Evolutionary conservation across 2,113 vertebrate species (phyloP), one percentile per base, ranked within the genome.

Genomic region (Tragelaphus scriptus): DNA sequence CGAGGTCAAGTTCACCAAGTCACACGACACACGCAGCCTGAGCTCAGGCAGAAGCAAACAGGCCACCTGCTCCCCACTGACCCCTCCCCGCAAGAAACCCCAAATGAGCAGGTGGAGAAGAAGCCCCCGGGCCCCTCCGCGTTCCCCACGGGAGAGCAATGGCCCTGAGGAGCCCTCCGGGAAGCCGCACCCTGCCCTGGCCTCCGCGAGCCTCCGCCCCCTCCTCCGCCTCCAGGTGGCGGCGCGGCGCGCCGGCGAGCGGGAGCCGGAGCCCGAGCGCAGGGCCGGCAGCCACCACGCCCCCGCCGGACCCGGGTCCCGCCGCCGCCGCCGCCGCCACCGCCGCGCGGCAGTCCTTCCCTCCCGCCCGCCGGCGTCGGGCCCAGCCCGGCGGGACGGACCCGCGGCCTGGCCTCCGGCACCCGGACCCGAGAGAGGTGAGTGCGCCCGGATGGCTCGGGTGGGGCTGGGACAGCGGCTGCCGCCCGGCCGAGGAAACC

Each of bases 401-500:
- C 53, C 68, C 9, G 14, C 71, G 2, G 61, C 77, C 61, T 6
- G 26, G 32, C 79, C 36, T 28, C 81, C 61, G 36, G 88, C 55
- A 15, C 91, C 21, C 6, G 28, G 59, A 85, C 85, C 55, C 3
- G 40, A 56, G 44, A 11, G 10, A 85, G 96, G 96, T 97, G 89
- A 97, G 97, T 88, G 81, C 6, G 14, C 56, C 21, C 0, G 6
- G 77, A 77, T 36, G 2, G 81, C 63, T 21, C 11, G 12, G 75
- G 84, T n/a, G 14, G 82, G 58, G 65, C 51, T 9, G 13, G 7
- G 49, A n/a, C 44, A 6, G 77, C 17, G 28, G 80, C 51, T 2
- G 47, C 47, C 2, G 21, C 14, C 12, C 7, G 40, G 19, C 7
- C 0, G 5, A 2, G 19, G 58, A 16, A 5, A 32, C 17, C 7